Evolutionary conservation across 2,113 vertebrate species (phyloP).

Genomic region (Nerophis lumbriciformis): DNA sequence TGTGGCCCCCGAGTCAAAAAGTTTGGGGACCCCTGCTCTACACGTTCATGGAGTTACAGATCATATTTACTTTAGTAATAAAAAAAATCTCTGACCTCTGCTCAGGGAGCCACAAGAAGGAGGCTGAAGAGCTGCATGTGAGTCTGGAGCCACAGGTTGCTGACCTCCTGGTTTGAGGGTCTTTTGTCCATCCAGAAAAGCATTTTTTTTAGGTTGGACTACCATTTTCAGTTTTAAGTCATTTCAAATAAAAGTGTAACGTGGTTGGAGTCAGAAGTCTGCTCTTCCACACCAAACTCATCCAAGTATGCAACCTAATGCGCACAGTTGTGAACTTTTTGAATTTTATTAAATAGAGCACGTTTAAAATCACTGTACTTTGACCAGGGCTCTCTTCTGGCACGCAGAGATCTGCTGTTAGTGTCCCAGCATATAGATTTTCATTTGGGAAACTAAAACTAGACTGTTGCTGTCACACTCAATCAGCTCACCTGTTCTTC

Average conservation of each 20-base stretch:
- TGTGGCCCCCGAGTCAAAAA: too few species aligned
- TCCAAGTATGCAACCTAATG: background rate
- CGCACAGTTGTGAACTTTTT: too few species aligned
- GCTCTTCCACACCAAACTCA: background rate
- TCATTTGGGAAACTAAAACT: constrained; percentile 68
- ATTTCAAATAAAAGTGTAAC: background rate
- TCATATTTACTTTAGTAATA: too few species aligned
- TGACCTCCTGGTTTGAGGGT: too few species aligned
- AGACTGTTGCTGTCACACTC: constrained; percentile 69
- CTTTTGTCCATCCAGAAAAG: background rate
- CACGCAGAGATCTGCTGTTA: constrained; percentile 30
- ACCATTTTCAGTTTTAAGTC: background rate
- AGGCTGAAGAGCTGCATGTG: background rate
- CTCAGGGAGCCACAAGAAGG: too few species aligned
- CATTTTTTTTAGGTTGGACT: background rate
- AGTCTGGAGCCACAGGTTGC: too few species aligned
- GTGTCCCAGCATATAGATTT: constrained; percentile 65
- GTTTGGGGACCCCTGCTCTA: too few species aligned
- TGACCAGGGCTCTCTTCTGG: constrained; percentile 15
- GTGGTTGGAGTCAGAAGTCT: background rate
- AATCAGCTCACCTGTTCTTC: constrained; percentile 64
- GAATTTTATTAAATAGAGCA: background rate
- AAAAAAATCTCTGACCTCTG: too few species aligned
- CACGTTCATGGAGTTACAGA: too few species aligned
- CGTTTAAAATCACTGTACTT: background rate